Base-by-base conservation (phyloP, 30 jellyfish, hydroid and myxozoan genomes). In the Haliclystus octoradiatus region DNA sequence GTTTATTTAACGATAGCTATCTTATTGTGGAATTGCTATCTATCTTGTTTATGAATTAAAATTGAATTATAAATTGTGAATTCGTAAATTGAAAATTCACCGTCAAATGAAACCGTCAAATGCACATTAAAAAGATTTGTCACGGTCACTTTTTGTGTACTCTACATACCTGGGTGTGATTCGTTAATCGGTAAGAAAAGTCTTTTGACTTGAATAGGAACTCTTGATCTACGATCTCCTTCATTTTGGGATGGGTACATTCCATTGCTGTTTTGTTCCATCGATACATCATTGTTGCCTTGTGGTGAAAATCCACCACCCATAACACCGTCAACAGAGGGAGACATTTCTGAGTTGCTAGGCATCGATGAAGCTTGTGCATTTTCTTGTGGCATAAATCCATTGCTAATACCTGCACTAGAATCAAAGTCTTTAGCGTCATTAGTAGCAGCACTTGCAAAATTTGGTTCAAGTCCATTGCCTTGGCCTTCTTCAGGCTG, bases 151-250 rank as follows among this genome's bases (percentile, higher is more conserved):
- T n/a, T n/a, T n/a, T n/a, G n/a, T n/a, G n/a, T n/a, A n/a, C n/a
- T n/a, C 29, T 24, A 2, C 77, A 22, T 52, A 80, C 93, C 93
- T 47, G 93, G 93, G 49, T 80, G 93, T 5, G 81, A 71, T 35
- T 72, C 93, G 33, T 80, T 50, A 1, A 64, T 30, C 3, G 93
- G 93, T n/a, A 80, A 75, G 25, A 22, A 68, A 69, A 68, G 93
- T 35, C 66, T 71, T 0, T 19, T 9, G 19, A 40, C 9, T 5
- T 40, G 57, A 9, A 40, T 5, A 40, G 85, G 26, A 23, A 79
- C 92, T 29, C 62, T 7, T 14, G 92, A 79, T 25, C 70, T 79
- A 33, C 63, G 69, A 46, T 73, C 67, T 50, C 92, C 92, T n/a
- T 63, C 83, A 23, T 70, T 68, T 28, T 28, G 57, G 14, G 9